Evolutionary conservation across 2,797 vertebrate species (phyloP).

Genomic region (Manis javanica): DNA sequence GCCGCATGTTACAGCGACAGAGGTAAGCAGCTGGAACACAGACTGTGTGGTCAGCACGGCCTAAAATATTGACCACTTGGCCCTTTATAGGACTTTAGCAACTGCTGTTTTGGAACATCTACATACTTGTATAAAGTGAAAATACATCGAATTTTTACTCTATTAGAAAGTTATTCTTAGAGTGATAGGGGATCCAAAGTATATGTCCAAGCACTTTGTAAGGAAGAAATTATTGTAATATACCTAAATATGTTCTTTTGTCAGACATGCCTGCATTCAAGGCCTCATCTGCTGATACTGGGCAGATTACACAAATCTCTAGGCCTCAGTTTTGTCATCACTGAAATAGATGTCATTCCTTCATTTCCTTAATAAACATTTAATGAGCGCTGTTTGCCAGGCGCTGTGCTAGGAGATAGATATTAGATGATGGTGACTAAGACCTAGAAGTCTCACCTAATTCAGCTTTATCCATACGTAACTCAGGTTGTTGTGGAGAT

Average conservation of each 20-base stretch:
- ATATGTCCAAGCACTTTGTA: background rate
- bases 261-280: background rate
- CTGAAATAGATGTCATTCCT: background rate
- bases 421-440: background rate
- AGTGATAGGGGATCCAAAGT: background rate
- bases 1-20: background rate
- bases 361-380: background rate
- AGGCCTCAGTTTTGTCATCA: background rate
- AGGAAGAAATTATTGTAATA: background rate
- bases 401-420: background rate
- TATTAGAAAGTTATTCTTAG: background rate
- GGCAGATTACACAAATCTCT: background rate
- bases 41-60: background rate
- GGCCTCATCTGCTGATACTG: background rate
- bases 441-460: background rate
- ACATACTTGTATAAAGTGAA: background rate
- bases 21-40: background rate
- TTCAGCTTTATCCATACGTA: background rate
- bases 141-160: background rate
- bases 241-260: background rate
- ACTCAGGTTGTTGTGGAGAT: background rate
- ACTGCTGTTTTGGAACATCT: background rate
- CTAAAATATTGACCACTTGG: background rate
- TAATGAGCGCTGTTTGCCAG: background rate
- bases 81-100: background rate